Conservation (phyloP, 2,113 vertebrate species). For the Clarias magur region DNA sequence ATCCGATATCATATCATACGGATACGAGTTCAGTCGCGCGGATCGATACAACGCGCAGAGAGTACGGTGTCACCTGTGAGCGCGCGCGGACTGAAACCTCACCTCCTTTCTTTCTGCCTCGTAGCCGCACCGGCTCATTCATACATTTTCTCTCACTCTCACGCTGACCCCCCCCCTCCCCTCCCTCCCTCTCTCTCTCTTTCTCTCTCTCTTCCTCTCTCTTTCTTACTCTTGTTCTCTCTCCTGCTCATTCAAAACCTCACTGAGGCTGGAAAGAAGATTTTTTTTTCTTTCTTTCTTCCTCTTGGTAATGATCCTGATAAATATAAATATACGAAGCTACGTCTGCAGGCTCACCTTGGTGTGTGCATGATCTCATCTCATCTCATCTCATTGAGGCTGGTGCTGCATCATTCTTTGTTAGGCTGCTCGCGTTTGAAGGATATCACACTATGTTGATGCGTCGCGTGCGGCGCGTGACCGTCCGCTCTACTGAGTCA, state of each 20-base stretch:
- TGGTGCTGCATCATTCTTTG: slow-evolving; percentile 29
- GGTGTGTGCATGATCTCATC: neutral
- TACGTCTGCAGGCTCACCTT: neutral
- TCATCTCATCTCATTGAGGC: neutral
- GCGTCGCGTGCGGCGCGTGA: neutral
- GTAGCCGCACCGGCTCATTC: slow-evolving; percentile 49
- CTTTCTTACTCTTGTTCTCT: slow-evolving; percentile 19
- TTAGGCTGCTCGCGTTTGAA: neutral
- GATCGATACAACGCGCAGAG: neutral
- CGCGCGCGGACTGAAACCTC: slow-evolving; percentile 55
- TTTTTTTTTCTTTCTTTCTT: neutral
- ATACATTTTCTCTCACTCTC: slow-evolving; percentile 46
- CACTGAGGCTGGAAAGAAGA: slow-evolving; percentile 36
- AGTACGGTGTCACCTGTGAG: neutral
- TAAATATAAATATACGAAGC: slow-evolving; percentile 13
- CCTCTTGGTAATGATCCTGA: slow-evolving; percentile 28
- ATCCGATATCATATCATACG: neutral
- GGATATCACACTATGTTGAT: neutral
- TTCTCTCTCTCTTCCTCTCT: slow-evolving; percentile 7
- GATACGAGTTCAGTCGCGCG: neutral
- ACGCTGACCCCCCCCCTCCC: neutral
- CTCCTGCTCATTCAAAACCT: slow-evolving; percentile 36
- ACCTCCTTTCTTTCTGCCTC: slow-evolving; percentile 58
- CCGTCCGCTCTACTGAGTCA: slow-evolving; percentile 28
- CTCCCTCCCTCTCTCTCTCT: slow-evolving; percentile 16